Evolutionary conservation across 2,113 vertebrate genomes (phyloP), one percentile per base, ranked within the genome.

Genomic region (Galemys pyrenaicus): DNA sequence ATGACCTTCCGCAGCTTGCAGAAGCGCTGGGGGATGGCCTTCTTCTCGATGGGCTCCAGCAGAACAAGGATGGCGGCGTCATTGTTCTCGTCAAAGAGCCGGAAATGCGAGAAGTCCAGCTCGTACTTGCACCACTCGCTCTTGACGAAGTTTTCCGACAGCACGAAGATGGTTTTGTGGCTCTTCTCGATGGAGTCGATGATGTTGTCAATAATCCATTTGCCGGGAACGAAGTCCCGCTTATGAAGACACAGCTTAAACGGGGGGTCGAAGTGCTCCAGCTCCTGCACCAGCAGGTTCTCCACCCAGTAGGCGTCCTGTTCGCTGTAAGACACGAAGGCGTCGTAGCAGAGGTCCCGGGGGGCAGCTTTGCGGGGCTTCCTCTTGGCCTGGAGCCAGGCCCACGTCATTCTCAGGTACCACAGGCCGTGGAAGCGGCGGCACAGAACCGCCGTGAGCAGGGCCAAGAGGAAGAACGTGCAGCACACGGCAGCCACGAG

Each of bases 91-190:
- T 99, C 99, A 6, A 99, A 99, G 80, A 99, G 98, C 54, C 99
- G 98, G 93, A 99, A 99, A 71, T 99, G 99, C 0, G 99, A 99
- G 97, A 99, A 99, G 97, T 99, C 99, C 97, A 99, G 98, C 90
- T 99, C 99, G 0, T 99, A 99, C n/a, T 98, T 99, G 97, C 99
- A 99, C 99, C 99, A 99, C 92, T 99, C 99, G 0, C 99, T 99
- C 91, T 84, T 98, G 65, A 99, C 98, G 37, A 99, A 99, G 96
- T 99, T 98, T 92, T 99, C 97, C 0, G 99, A 99, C 6, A 99
- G 98, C 96, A 99, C 96, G 68, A 99, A 99, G 58, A 99, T 94
- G 0, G 99, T 99, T 10, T 98, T 98, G 68, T 97, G 98, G 96
- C 99, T 99, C 95, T 97, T 98, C 88, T 99, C 99, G 0, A 99